A percentile compares a stretch with the other conserved stretches of the same genome.
phyloP scores from a whole-genome alignment of 1,140 invertebrate genomes.

The Geopemphigus sp. region DNA sequence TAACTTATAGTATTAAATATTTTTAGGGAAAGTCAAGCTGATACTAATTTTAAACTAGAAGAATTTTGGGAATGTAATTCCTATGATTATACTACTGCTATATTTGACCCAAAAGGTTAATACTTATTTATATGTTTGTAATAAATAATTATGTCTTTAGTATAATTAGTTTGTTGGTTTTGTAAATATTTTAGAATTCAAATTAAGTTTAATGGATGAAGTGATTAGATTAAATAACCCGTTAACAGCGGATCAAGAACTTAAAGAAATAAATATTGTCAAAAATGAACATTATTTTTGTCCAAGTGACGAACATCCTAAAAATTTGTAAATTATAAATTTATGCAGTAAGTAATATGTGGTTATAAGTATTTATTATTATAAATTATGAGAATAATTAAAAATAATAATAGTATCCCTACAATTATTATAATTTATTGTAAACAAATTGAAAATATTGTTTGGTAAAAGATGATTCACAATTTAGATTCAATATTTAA shows the following conservation, averaged over 20 bases:
- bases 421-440: too few relatives aligned
- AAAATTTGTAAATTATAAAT: background rate
- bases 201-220: slow-evolving; percentile 8
- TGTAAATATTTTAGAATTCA: slow-evolving; percentile 22
- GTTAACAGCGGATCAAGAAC: background rate
- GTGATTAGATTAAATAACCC: background rate
- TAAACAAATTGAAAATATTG: too few relatives aligned
- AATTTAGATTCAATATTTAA: too few relatives aligned
- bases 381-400: too few relatives aligned
- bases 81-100: background rate
- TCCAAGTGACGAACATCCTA: slow-evolving; percentile 21
- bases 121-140: background rate
- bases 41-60: background rate
- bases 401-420: too few relatives aligned
- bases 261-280: background rate
- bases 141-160: background rate
- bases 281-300: slow-evolving; percentile 39
- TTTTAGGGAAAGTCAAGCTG: background rate
- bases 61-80: slow-evolving; percentile 12
- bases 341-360: background rate
- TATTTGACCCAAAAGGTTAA: slow-evolving; percentile 37
- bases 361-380: background rate
- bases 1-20: background rate
- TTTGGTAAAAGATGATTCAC: too few relatives aligned
- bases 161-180: background rate